Conservation (phyloP, 2,797 vertebrate species). For the Galagoides demidoff region DNA sequence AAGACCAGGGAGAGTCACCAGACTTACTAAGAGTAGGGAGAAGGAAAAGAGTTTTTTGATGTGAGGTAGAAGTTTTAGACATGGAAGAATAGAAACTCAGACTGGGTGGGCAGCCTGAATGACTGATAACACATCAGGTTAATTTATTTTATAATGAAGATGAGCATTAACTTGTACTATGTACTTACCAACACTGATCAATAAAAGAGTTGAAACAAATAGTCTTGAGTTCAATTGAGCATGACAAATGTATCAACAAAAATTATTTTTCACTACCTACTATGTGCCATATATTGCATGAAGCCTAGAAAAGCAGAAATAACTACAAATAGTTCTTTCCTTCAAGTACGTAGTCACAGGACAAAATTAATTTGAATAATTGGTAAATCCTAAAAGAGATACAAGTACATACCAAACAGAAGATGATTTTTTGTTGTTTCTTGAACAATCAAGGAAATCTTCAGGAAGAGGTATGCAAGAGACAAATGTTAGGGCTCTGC, state of each 20-base stretch:
- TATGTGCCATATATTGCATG: not conserved
- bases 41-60: not conserved
- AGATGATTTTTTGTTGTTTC: not conserved
- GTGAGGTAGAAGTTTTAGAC: not conserved
- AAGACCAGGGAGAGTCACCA: not conserved
- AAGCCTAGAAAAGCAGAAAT: not conserved
- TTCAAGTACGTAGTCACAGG: constrained; percentile 9
- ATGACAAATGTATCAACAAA: constrained; percentile 11
- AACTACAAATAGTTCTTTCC: not conserved
- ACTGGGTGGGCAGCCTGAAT: not conserved
- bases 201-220: not conserved
- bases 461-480: not conserved
- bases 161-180: not conserved
- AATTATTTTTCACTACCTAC: not conserved
- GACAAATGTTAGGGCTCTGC: constrained; percentile 11
- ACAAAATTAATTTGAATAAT: constrained; percentile 33
- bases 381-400: constrained; percentile 20
- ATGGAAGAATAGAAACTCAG: not conserved
- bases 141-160: not conserved
- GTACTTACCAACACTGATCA: constrained; percentile 2
- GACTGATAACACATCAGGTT: not conserved
- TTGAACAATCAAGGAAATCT: not conserved
- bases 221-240: not conserved
- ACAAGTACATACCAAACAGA: not conserved
- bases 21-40: not conserved